Evolutionary conservation across 2,888 invertebrate species (phyloP).

Genomic region (Cheilosia vulpina): DNA sequence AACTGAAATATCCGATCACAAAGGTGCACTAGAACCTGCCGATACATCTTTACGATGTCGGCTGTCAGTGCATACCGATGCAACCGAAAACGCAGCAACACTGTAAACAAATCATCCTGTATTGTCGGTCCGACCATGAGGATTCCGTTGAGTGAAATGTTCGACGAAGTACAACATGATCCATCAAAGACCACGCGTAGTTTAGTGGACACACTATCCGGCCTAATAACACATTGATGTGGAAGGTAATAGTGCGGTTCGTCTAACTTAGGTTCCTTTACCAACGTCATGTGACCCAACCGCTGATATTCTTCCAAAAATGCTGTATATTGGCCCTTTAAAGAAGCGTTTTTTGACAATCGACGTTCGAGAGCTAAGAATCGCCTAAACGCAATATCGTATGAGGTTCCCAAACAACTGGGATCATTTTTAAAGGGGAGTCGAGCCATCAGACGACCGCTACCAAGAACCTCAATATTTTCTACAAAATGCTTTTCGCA

Average conservation of each 20-base stretch:
- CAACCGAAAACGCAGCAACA: constrained; percentile 59
- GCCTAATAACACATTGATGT: constrained; percentile 20
- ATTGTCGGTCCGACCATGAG: too few species aligned
- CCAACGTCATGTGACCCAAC: constrained; percentile 82
- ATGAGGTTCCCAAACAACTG: constrained; percentile 53
- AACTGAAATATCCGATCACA: constrained; percentile 41
- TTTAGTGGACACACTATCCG: constrained; percentile 25
- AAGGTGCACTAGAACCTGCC: constrained; percentile 46
- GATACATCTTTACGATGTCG: constrained; percentile 71
- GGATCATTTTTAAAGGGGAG: too few species aligned
- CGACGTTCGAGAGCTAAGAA: constrained; percentile 61
- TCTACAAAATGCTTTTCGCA: constrained; percentile 45
- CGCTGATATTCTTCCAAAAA: too few species aligned
- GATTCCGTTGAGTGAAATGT: constrained; percentile 61
- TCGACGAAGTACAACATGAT: neutral
- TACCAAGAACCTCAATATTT: constrained; percentile 21
- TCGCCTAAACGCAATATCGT: constrained; percentile 53
- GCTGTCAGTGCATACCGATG: constrained; percentile 43
- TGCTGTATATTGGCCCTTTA: neutral
- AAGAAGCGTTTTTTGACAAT: constrained; percentile 17
- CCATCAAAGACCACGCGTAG: too few species aligned
- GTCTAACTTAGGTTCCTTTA: constrained; percentile 11
- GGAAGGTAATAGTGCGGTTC: constrained; percentile 19
- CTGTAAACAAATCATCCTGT: too few species aligned
- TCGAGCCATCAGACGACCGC: constrained; percentile 42